Percentiles rank a stretch among this genome's conserved stretches.
These are phyloP conservation scores for Oryzaephilus surinamensis DNA, from an alignment of 1,140 invertebrate species.

Conservation along the genomic window DNA sequence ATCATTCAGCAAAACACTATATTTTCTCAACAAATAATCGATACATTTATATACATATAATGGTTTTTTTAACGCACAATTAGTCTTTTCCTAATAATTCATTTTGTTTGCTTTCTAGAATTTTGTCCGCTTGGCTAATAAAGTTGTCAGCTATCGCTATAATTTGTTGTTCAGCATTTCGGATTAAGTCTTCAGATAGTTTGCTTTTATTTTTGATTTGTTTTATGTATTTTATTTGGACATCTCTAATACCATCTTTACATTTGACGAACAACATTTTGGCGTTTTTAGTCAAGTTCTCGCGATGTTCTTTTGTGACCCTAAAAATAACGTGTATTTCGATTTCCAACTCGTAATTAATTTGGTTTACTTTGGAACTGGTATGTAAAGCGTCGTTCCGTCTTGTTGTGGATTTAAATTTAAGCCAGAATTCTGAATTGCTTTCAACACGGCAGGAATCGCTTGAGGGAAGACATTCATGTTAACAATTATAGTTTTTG, in stretches of 20 bases:
- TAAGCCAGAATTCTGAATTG: constrained; percentile 69
- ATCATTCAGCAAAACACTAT: too few relatives aligned
- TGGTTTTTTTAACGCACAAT: too few relatives aligned
- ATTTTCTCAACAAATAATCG: neutral
- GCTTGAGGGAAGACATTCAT: constrained; percentile 74
- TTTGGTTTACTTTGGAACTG: constrained; percentile 69
- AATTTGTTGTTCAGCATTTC: constrained; percentile 56
- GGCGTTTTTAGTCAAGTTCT: constrained; percentile 76
- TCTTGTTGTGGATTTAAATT: constrained; percentile 93
- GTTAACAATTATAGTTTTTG: constrained; percentile 76
- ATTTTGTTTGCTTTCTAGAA: constrained; percentile 56
- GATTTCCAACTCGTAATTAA: neutral
- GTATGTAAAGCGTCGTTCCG: constrained; percentile 77
- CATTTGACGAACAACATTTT: constrained; percentile 72
- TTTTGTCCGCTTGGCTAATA: constrained; percentile 52
- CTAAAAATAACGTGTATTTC: constrained; percentile 37
- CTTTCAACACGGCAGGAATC: constrained; percentile 63
- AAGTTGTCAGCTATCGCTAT: constrained; percentile 53
- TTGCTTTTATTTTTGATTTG: constrained; percentile 53
- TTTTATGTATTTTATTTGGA: constrained; percentile 65
- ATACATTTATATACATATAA: neutral
- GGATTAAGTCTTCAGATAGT: constrained; percentile 55
- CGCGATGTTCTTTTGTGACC: constrained; percentile 85
- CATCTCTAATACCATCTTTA: constrained; percentile 63
- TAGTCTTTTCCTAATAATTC: constrained; percentile 51